Percentiles rank a stretch among this genome's conserved stretches.
Conservation (phyloP, 1,140 invertebrate genomes). For the Thalassaphorura encarpata region DNA sequence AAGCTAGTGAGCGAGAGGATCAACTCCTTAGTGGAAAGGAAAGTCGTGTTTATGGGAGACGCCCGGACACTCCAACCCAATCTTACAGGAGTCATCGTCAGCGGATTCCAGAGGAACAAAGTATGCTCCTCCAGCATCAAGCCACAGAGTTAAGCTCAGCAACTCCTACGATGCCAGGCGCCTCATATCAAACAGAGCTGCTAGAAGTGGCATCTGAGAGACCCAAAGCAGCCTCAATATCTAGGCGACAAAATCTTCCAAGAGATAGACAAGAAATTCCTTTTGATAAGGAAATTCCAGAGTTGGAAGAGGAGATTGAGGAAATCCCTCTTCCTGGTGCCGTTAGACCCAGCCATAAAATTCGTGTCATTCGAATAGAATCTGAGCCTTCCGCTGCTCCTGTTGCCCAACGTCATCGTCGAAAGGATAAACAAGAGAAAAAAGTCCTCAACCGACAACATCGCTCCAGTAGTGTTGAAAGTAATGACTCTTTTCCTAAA, state of each 20-base stretch:
- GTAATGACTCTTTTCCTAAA: background rate
- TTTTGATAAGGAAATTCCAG: background rate
- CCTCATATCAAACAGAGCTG: too few species aligned
- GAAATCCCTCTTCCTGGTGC: background rate
- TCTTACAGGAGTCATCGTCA: background rate
- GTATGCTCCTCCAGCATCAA: background rate
- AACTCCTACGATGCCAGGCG: too few species aligned
- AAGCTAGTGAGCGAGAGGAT: too few species aligned
- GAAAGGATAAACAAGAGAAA: background rate
- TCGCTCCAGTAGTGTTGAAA: background rate
- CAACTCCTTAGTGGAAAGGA: too few species aligned
- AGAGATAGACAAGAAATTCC: background rate
- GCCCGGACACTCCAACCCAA: too few species aligned
- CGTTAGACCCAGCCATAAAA: too few species aligned
- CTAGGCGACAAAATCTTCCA: constrained; percentile 8
- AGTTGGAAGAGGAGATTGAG: constrained; percentile 4
- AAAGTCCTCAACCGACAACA: background rate
- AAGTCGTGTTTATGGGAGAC: too few species aligned
- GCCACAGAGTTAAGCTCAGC: too few species aligned
- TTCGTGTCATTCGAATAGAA: too few species aligned
- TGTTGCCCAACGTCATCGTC: background rate
- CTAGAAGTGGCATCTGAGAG: constrained; percentile 7
- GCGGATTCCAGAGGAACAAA: background rate
- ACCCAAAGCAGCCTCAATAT: constrained; percentile 23
- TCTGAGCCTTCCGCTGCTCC: too few species aligned